phyloP scores from a whole-genome alignment of 2,888 invertebrate species.

The Pherbina coryleti region DNA sequence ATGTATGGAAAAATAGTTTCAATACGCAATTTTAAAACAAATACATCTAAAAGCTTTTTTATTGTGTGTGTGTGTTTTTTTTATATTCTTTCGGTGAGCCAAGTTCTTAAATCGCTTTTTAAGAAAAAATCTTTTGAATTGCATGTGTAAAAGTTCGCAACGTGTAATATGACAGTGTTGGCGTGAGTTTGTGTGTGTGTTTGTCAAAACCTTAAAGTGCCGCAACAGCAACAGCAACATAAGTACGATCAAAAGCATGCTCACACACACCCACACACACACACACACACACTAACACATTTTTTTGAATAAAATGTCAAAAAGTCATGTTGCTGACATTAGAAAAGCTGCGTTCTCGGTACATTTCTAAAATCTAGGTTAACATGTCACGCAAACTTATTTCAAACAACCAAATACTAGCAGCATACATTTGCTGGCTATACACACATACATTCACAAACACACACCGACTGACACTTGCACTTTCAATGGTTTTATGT shows the following conservation, averaged over 20 bases:
- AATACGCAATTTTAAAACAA: background rate
- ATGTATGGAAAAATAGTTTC: background rate
- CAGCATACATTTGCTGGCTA: background rate
- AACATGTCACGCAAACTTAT: slow-evolving; percentile 13
- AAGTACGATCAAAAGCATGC: background rate
- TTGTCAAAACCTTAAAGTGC: background rate
- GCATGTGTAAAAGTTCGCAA: too few relatives aligned
- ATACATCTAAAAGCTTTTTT: background rate
- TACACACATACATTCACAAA: background rate
- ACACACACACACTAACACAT: background rate
- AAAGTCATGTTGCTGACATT: background rate
- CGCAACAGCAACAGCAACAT: background rate
- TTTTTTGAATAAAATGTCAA: background rate
- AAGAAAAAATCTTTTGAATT: background rate
- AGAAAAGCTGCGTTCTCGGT: background rate
- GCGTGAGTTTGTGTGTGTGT: background rate
- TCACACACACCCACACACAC: background rate
- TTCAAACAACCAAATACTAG: background rate
- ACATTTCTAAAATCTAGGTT: slow-evolving; percentile 15
- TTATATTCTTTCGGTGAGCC: background rate
- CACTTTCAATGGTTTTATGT: background rate
- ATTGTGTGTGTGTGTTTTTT: too few relatives aligned
- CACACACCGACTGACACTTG: background rate
- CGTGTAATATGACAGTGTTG: background rate
- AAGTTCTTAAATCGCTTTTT: background rate